These are phyloP conservation scores for Temnothorax rugatulus DNA, from an alignment of 2,888 invertebrate genomes.

Conservation along the genomic window DNA sequence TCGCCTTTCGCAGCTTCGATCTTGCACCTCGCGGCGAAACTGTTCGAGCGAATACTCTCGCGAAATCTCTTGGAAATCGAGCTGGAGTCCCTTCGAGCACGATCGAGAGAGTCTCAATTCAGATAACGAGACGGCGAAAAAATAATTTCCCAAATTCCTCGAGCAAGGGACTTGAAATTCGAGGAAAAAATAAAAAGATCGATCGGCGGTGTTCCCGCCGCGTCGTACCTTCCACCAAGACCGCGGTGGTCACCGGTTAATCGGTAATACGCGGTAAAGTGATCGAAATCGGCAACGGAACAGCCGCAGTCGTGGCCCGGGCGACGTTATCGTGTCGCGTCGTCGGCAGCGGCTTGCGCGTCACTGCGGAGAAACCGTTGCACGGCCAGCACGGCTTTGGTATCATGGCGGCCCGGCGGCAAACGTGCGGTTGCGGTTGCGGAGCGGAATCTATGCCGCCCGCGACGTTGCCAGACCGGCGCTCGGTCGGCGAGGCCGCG, in stretches of 20 bases:
- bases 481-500: constrained; percentile 25
- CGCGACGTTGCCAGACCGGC: constrained; percentile 75
- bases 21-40: not conserved
- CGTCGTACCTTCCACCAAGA: not conserved
- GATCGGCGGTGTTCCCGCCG: not conserved
- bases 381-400: constrained; percentile 71
- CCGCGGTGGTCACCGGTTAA: not conserved
- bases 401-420: constrained; percentile 75
- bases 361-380: constrained; percentile 82
- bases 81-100: not conserved
- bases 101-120: too few species aligned
- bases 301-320: constrained; percentile 67
- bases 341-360: constrained; percentile 78
- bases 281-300: constrained; percentile 61
- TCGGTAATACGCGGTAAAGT: not conserved
- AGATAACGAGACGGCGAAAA: not conserved
- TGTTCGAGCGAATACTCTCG: not conserved
- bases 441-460: constrained; percentile 82
- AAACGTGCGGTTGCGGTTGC: constrained; percentile 79
- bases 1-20: not conserved
- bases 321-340: constrained; percentile 57
- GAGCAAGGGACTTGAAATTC: not conserved
- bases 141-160: not conserved
- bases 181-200: not conserved
- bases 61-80: not conserved